Evolutionary conservation across 1,140 invertebrate species (phyloP).

Genomic region (Heliconius himera): DNA sequence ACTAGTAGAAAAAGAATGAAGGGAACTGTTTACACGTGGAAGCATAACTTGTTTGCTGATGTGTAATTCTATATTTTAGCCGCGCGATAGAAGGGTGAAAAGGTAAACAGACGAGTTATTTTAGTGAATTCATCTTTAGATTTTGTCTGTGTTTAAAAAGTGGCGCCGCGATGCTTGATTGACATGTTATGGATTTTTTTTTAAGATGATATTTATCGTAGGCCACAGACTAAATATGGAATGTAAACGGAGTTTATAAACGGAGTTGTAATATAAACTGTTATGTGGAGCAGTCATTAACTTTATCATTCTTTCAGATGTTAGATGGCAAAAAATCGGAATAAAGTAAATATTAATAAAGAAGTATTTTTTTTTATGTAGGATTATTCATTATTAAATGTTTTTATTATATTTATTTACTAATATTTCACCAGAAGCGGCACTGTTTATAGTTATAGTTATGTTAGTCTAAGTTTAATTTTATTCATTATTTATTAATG

Average conservation of each 20-base stretch:
- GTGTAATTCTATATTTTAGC: conserved; percentile 79
- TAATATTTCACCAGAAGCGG: no score
- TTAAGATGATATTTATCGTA: conserved; percentile 46
- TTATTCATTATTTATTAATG: no score
- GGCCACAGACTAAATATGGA: conserved; percentile 40
- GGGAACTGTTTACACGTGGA: conserved; percentile 20
- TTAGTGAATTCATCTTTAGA: conserved; percentile 75
- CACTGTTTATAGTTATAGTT: no score
- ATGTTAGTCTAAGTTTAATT: no score
- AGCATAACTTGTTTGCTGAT: conserved; percentile 55
- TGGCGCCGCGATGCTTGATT: conserved; percentile 72
- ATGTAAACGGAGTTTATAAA: conserved; percentile 46
- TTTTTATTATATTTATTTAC: no score
- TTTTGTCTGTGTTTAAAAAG: conserved; percentile 70
- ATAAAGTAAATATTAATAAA: not conserved
- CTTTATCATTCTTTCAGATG: conserved; percentile 24
- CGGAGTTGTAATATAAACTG: conserved; percentile 42
- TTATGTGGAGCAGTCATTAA: conserved; percentile 31
- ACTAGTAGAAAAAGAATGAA: conserved; percentile 37
- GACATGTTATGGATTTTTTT: conserved; percentile 64
- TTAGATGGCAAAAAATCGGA: not conserved
- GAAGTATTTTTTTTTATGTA: no score
- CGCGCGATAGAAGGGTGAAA: conserved; percentile 77
- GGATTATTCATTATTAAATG: no score
- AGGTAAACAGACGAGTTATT: conserved; percentile 78